Percentiles rank a stretch among this genome's conserved stretches.
phyloP scores from a whole-genome alignment of 2,113 vertebrate species.

The Hydrolagus affinis region DNA sequence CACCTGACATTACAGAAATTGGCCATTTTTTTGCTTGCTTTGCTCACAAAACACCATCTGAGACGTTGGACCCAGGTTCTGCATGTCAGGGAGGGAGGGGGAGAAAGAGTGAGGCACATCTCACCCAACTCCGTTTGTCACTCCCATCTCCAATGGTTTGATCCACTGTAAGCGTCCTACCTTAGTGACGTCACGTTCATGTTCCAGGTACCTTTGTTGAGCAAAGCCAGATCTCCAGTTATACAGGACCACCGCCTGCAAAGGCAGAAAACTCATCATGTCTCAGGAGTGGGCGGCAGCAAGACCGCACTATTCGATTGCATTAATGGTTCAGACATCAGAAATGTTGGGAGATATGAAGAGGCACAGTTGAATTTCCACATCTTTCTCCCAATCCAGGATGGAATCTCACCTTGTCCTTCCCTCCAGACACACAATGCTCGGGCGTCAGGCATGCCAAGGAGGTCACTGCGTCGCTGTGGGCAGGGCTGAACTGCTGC shows the following conservation, averaged over 20 bases:
- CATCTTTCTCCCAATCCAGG: background rate
- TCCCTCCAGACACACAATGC: constrained; percentile 80
- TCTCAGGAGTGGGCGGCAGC: background rate
- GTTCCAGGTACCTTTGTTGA: constrained; percentile 70
- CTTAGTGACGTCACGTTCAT: constrained; percentile 86
- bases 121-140: background rate
- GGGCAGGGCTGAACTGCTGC: constrained; percentile 60
- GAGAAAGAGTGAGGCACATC: too few relatives aligned
- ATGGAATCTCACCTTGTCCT: constrained; percentile 66
- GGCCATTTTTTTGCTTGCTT: too few relatives aligned
- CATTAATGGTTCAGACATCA: background rate
- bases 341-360: too few relatives aligned
- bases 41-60: too few relatives aligned
- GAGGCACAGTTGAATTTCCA: too few relatives aligned
- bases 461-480: constrained; percentile 60
- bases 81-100: too few relatives aligned
- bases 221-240: constrained; percentile 74
- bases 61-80: too few relatives aligned
- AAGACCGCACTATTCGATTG: background rate
- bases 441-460: constrained; percentile 72
- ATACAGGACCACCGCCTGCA: constrained; percentile 74
- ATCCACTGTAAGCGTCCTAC: constrained; percentile 48
- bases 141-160: background rate
- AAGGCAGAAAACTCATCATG: constrained; percentile 31
- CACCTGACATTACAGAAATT: too few relatives aligned